These are phyloP conservation scores for Loris lydekkerianus DNA, from an alignment of 2,797 vertebrate genomes.

Conservation along the genomic window DNA sequence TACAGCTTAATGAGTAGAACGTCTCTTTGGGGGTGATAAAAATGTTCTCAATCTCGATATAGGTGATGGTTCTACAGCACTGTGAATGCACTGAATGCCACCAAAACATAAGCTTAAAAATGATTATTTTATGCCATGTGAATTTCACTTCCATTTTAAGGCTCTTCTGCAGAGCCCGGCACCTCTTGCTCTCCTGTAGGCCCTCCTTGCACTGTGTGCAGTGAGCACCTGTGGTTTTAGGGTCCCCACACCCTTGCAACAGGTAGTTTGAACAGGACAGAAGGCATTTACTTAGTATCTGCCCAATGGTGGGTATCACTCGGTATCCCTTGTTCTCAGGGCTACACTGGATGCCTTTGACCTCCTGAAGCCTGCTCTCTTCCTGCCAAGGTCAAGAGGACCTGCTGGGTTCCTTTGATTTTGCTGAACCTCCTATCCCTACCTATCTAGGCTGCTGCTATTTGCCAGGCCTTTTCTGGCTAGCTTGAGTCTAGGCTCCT, in stretches of 20 bases:
- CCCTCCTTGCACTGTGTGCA: not conserved
- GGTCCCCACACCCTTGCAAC: not conserved
- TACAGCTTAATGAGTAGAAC: not conserved
- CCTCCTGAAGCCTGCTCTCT: not conserved
- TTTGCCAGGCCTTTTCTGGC: not conserved
- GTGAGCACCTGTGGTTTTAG: not conserved
- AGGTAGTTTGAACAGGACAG: not conserved
- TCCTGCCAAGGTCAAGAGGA: not conserved
- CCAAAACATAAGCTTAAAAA: not conserved
- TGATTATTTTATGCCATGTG: not conserved
- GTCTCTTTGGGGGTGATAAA: not conserved
- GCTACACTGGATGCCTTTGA: not conserved
- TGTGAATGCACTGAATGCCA: not conserved
- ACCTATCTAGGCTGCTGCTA: not conserved
- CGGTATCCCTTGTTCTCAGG: not conserved
- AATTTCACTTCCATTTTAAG: conserved; percentile 43
- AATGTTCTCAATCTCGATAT: not conserved
- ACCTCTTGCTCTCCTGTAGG: not conserved
- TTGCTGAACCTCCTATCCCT: not conserved
- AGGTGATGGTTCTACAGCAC: accelerated
- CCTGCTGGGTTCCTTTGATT: not conserved
- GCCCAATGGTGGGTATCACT: not conserved
- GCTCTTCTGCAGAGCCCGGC: not conserved
- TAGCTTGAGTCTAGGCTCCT: not conserved
- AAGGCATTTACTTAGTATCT: not conserved